phyloP scores from a whole-genome alignment of 2,113 vertebrate species.

The Corythornis madagascariensis region DNA sequence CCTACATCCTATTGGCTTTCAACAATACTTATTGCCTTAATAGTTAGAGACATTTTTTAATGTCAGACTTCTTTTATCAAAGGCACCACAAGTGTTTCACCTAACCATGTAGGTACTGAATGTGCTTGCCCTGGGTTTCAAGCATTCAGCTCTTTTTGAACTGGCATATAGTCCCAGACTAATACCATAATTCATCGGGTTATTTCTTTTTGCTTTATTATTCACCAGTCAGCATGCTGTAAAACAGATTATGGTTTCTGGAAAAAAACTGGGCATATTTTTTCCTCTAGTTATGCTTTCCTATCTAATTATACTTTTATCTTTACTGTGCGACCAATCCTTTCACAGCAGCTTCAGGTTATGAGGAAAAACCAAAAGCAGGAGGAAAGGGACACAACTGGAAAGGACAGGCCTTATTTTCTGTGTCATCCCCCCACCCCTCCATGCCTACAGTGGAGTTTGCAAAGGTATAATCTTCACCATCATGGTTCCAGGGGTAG shows the following conservation, averaged over 20 bases:
- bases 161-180: neutral
- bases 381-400: neutral
- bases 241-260: neutral
- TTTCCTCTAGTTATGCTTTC: neutral
- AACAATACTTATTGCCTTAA: neutral
- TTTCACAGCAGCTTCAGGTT: neutral
- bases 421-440: neutral
- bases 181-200: neutral
- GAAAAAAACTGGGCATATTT: neutral
- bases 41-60: neutral
- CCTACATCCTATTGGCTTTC: neutral
- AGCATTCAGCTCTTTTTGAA: neutral
- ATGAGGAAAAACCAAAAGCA: neutral
- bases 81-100: neutral
- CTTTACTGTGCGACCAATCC: neutral
- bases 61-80: neutral
- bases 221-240: neutral
- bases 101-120: neutral
- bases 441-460: neutral
- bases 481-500: neutral
- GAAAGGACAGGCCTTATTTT: neutral
- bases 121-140: neutral
- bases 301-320: neutral
- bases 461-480: rapidly evolving
- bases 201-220: neutral